Base-by-base conservation (phyloP, 2,888 invertebrate genomes). In the Polyploca ridens region DNA sequence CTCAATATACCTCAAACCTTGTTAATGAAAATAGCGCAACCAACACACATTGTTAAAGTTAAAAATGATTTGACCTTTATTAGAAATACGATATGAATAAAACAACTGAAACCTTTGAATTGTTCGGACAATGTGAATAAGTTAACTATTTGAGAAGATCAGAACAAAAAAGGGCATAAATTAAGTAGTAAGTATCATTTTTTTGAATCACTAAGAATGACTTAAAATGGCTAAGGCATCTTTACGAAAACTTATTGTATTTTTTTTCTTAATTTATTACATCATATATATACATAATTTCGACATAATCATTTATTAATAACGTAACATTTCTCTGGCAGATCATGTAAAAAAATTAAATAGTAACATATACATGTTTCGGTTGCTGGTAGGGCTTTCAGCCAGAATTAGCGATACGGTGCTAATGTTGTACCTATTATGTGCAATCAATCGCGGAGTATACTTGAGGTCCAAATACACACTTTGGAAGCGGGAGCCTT, bases 201-300 rank as follows among this genome's bases (percentile, higher is more conserved):
- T 27, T 82, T 78, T 77, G 79, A 87, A 84, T 79, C 78, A 86
- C 83, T 84, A 85, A 85, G n/a, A 80, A 84, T 85, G 83, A 89
- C 89, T 88, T 90, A 90, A 88, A 90, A 89, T 83, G 81, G 90
- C 90, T 91, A 91, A 91, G 90, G 91, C 91, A 90, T 88, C 85
- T 84, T 90, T 90, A 91, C 89, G 90, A 92, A 91, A 93, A 91
- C 91, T 91, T 92, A 91, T 84, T 90, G 89, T 91, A 90, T 89
- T 90, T 91, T 84, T 27, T 89, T 89, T 91, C 90, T 90, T 90
- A 91, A 90, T 92, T 91, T 91, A 93, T 91, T 91, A 92, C 88
- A 90, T 90, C 90, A 90, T 91, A 92, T 91, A 91, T 92, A 93
- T 93, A 93, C 91, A 93, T 91, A 93, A 92, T 91, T 91, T 93